Evolutionary conservation across 2,888 invertebrate species (phyloP).

Genomic region (Trypoxylon attenuatum): DNA sequence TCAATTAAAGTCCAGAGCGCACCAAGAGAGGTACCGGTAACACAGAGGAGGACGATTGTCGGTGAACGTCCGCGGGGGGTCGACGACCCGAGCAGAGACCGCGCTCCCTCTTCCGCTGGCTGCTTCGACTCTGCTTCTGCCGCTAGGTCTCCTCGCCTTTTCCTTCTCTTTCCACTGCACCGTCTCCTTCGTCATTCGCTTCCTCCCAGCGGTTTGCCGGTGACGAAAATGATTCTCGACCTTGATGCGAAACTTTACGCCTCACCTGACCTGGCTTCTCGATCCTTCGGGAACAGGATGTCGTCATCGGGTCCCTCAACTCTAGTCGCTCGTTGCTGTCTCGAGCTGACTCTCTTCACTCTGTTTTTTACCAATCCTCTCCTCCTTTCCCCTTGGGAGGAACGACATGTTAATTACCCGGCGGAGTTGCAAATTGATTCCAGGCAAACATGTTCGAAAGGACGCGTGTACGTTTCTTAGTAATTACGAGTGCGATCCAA

Average conservation of each 20-base stretch:
- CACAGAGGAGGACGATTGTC: constrained; percentile 60
- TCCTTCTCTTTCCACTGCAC: neutral
- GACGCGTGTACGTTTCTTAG: too few species aligned
- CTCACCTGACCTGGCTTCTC: constrained; percentile 26
- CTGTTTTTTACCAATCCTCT: neutral
- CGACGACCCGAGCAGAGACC: constrained; percentile 62
- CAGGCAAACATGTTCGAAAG: too few species aligned
- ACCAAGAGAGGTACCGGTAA: constrained; percentile 54
- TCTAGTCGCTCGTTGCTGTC: too few species aligned
- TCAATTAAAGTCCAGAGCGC: constrained; percentile 62
- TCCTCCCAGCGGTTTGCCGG: too few species aligned
- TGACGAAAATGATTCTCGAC: too few species aligned
- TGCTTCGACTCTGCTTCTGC: neutral
- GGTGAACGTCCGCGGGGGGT: constrained; percentile 73
- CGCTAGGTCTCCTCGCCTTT: neutral
- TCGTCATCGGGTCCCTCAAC: constrained; percentile 34
- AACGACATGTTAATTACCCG: neutral
- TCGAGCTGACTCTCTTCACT: too few species aligned
- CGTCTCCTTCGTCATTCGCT: neutral
- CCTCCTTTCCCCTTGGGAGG: neutral
- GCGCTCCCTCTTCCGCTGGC: constrained; percentile 21
- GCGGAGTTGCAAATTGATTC: too few species aligned
- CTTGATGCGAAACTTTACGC: constrained; percentile 45
- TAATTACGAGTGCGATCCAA: too few species aligned
- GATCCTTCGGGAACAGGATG: constrained; percentile 30